Evolutionary conservation across 2,113 vertebrate genomes (phyloP), one percentile per base, ranked within the genome.

Genomic region (Chionodraco myersi): DNA sequence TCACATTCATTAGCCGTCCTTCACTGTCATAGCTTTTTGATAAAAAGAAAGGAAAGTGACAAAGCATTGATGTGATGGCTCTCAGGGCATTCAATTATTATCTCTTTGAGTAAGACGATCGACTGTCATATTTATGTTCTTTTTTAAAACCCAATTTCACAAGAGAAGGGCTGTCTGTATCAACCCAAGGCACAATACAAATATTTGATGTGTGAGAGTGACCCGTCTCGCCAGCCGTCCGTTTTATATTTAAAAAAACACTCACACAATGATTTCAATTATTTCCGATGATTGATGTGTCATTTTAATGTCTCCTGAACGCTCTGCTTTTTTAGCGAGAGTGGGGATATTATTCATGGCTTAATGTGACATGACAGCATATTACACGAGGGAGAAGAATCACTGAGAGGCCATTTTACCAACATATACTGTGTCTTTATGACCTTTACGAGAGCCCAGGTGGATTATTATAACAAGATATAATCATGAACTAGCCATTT

Each of bases 1-100:
- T 99, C 74, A 99, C 97, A 0, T 99, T 99, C 79, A 97, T 99
- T 66, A 99, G 96, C 75, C 96, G 96, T 11, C 98, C 98, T 86
- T 99, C 98, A 1, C 96, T 96, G 95, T 99, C 98, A 0, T 99
- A 99, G 93, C 98, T 99, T 86, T 68, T 89, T 13, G 79, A 86
- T 77, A 86, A 69, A 87, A 48, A 80, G 56, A 80, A 59, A 47
- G 75, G 52, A 14, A 52, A 65, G 80, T 68, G 84, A 89, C 81
- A 87, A 77, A 64, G 62, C 68, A 44, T 26, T 78, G 82, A 83
- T 73, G 73, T 65, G 76, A 71, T 61, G 12, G 48, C 69, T 71
- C 73, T 57, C 63, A 36, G 66, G 45, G 74, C 61, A 64, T 87
- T 89, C 71, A 89, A 83, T 90, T 86, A 91, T 85, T 70, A 62